Base-by-base conservation (phyloP, 1,140 invertebrate genomes). In the Drosophila arawakana region DNA sequence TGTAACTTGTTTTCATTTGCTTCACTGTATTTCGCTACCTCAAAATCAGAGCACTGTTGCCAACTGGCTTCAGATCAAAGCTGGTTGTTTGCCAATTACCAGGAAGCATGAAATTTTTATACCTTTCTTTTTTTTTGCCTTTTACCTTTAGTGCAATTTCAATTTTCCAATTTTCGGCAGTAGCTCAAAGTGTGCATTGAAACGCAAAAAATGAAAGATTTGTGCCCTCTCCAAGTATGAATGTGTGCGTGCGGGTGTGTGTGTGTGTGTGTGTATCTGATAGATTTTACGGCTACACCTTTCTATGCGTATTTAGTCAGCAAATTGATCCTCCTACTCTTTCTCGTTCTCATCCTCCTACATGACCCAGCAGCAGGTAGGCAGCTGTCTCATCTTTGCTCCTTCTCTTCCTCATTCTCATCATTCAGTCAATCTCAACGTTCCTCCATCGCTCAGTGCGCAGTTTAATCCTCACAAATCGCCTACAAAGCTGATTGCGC, bases 401-500 rank as follows among this genome's bases (percentile, higher is more conserved):
- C 2, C 54, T 39, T 15, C 37, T 25, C 30, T 47, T 10, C 2
- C 25, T 30, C 71, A 21, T 10, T 49, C n/a, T 35, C 13, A 39
- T 13, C 15, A 30, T 13, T 13, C 44, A n/a, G 13, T 34, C 13
- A 39, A 8, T 21, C 34, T 54, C n/a, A 44, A 13, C 39, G 50
- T n/a, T 30, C 3, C 25, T n/a, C 8, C 58, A 13, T 52, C 13
- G 68, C 54, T 57, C 67, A 44, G 84, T 88, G 84, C 84, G 77
- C 84, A 84, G 80, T 89, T 89, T 89, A 89, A 89, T 89, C 84
- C 84, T 89, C 80, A 89, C 84, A 89, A 89, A 89, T 89, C 84
- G 84, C 84, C 84, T 89, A 89, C 84, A 89, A 89, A 89, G 84
- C 84, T 89, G 84, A 89, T 89, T 89, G 84, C 84, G 85, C 84